Conservation (phyloP, 2,113 vertebrate species). For the Spea multiplicata region DNA sequence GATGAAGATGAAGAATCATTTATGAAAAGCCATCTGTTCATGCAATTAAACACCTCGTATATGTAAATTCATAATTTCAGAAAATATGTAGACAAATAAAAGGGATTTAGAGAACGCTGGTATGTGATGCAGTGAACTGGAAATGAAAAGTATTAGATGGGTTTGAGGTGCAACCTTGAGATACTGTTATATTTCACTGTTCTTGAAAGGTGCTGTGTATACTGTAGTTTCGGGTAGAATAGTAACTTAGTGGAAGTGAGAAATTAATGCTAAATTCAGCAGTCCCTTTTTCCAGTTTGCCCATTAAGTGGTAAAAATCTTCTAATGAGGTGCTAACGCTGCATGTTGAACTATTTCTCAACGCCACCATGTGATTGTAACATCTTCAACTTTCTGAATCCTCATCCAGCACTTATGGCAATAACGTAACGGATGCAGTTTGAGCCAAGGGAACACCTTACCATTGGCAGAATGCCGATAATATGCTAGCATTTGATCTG, state of each 20-base stretch:
- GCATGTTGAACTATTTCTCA: too few species aligned
- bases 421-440: too few species aligned
- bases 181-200: slow-evolving; percentile 22
- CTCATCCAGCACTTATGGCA: too few species aligned
- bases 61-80: slow-evolving; percentile 49
- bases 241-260: neutral
- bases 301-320: too few species aligned
- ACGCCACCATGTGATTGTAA: too few species aligned
- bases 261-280: slow-evolving; percentile 29
- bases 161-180: slow-evolving; percentile 40
- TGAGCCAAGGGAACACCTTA: too few species aligned
- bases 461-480: too few species aligned
- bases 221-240: neutral
- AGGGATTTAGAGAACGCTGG: slow-evolving; percentile 17
- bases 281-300: slow-evolving; percentile 49
- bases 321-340: too few species aligned
- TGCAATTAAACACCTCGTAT: slow-evolving; percentile 54
- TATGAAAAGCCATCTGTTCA: slow-evolving; percentile 61
- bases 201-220: slow-evolving; percentile 3
- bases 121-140: slow-evolving; percentile 26
- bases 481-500: too few species aligned
- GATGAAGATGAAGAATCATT: slow-evolving; percentile 64
- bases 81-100: slow-evolving; percentile 39
- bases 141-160: slow-evolving; percentile 25
- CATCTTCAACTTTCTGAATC: too few species aligned